A percentile compares a stretch with the other conserved stretches of the same genome.
phyloP scores from a whole-genome alignment of 2,113 vertebrate species.

The Pygoscelis adeliae region DNA sequence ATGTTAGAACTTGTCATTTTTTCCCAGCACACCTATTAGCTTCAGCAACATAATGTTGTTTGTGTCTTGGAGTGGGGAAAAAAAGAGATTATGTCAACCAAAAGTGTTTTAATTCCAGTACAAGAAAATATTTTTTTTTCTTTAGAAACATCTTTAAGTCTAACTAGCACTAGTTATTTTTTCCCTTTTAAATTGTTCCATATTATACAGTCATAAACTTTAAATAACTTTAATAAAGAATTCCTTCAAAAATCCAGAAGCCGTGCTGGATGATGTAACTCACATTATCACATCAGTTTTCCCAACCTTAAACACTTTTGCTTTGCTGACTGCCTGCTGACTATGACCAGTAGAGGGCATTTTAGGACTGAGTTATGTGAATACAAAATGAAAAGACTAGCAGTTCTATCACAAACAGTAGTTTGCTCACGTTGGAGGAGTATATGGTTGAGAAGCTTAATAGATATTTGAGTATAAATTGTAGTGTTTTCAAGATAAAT shows the following conservation, averaged over 20 bases:
- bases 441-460: not conserved
- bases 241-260: not conserved
- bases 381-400: not conserved
- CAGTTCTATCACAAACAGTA: not conserved
- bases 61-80: not conserved
- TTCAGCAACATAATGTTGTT: not conserved
- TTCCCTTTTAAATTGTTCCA: not conserved
- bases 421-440: not conserved
- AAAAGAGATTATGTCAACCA: rapidly evolving
- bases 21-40: not conserved
- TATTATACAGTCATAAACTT: not conserved
- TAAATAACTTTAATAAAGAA: not conserved
- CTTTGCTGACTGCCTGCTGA: not conserved
- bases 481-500: slow-evolving; percentile 26
- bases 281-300: not conserved
- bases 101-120: not conserved
- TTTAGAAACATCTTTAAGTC: not conserved
- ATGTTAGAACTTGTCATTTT: not conserved
- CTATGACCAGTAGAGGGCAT: slow-evolving; percentile 72
- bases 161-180: not conserved
- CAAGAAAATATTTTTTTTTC: not conserved
- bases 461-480: slow-evolving; percentile 19
- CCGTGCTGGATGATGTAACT: not conserved
- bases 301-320: not conserved
- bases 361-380: slow-evolving; percentile 37